Base-by-base conservation (phyloP, 2,888 invertebrate species). In the Schizaphis graminum region DNA sequence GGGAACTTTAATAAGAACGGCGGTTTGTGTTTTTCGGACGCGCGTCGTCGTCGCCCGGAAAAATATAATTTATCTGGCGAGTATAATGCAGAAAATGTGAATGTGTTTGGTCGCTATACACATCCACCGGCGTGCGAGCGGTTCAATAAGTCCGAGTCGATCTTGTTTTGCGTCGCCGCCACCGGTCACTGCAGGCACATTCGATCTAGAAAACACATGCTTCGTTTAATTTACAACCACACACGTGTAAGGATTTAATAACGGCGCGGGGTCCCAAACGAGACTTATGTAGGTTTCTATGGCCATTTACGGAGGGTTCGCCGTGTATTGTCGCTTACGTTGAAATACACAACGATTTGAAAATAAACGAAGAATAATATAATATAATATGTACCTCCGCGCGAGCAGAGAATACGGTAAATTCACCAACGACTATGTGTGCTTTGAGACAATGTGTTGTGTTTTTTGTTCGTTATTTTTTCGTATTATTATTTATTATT, bases 221-320 rank as follows among this genome's bases (percentile, higher is more conserved):
- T 47, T n/a, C 86, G 47, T n/a, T 86, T 86, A 44, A 86, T 86
- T 86, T 86, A 47, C 44, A 86, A 86, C 13, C n/a, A 35, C 28
- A 13, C 47, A 28, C 47, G 86, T 86, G 47, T 8, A 77, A 35
- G 21, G 47, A 47, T 86, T 86, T 47, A 47, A 47, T 86, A 86
- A 47, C 28, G 13, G 28, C 28, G 16, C 28, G 44, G 47, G 5
- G 44, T 47, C 44, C 7, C 44, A 47, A 47, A 47, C 44, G 44
- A 47, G 44, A 47, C 44, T 47, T 47, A 47, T 47, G 44, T 47
- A 47, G 44, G 86, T 86, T 44, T 41, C 35, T 77, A 35, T 35
- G 35, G 21, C 21, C 35, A 77, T 41, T 77, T 77, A 16, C n/a
- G 67, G n/a, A 67, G n/a, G 67, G n/a, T 67, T 35, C 13, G 1